phyloP scores from a whole-genome alignment of 1,140 invertebrate genomes.

The Zaprionus ornatus region DNA sequence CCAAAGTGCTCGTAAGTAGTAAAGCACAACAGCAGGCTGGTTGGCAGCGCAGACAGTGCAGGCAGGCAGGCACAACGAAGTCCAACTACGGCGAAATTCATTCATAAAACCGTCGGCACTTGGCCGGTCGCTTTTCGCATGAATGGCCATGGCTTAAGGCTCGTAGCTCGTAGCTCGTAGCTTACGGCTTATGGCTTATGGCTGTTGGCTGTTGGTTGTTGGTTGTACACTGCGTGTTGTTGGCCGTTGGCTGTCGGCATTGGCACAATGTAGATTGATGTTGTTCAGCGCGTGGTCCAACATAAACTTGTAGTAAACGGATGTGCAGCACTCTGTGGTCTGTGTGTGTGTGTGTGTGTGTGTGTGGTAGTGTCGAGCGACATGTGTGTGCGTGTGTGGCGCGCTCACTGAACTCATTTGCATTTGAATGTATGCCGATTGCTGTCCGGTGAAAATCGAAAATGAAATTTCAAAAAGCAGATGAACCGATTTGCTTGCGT shows the following conservation, averaged over 20 bases:
- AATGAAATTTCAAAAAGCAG: constrained; percentile 59
- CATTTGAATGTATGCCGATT: constrained; percentile 57
- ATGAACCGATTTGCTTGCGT: constrained; percentile 44
- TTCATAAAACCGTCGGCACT: constrained; percentile 70
- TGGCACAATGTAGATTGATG: constrained; percentile 55
- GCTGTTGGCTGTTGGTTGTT: constrained; percentile 28
- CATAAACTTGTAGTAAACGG: constrained; percentile 71
- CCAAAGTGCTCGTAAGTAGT: constrained; percentile 4
- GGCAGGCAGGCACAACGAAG: constrained; percentile 32
- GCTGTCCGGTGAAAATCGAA: constrained; percentile 64
- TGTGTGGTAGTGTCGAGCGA: background rate
- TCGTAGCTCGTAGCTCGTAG: too few relatives aligned
- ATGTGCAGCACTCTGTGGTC: constrained; percentile 32
- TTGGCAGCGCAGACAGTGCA: background rate
- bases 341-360: constrained; percentile 12
- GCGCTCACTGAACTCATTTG: constrained; percentile 59
- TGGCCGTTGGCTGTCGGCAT: constrained; percentile 26
- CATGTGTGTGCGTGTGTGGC: constrained; percentile 32
- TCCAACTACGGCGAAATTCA: constrained; percentile 72
- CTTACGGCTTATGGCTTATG: constrained; percentile 46
- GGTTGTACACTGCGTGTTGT: constrained; percentile 13
- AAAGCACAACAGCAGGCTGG: constrained; percentile 21
- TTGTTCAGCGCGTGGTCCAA: constrained; percentile 60
- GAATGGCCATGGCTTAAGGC: constrained; percentile 65
- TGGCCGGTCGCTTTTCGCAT: constrained; percentile 69